Evolutionary conservation across 2,797 vertebrate genomes (phyloP), one percentile per base, ranked within the genome.

Genomic region (Macrochelys suwanniensis): DNA sequence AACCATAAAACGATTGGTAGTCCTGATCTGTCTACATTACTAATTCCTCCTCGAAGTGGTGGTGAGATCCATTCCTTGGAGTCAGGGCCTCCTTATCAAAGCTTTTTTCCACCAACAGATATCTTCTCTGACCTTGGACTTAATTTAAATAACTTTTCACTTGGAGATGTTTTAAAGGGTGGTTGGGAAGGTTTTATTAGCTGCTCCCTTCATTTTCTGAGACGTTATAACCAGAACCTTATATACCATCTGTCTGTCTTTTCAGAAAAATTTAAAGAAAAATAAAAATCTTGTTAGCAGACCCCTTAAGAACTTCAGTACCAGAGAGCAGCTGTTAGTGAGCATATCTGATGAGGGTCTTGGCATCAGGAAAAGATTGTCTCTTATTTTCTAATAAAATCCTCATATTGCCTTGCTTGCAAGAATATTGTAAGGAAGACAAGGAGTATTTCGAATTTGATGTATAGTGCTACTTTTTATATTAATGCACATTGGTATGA

Each of bases 1-100:
- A 83, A 85, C 83, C n/a, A 47, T 94, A 86, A 90, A 95, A 90
- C 45, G 79, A 83, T 33, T 54, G 92, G 51, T 68, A 95, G 37
- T 88, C 93, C 95, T 94, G 89, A 88, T 93, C 79, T 74, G 9
- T 94, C 88, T 93, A 80, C 51, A 81, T 92, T 95, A 57, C 53
- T 17, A 45, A 28, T 81, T 8, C 26, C 25, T 54, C 5, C 80
- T 81, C 10, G 8, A 23, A 83, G 17, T 33, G 81, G 68, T 57
- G 6, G 9, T 61, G 50, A 88, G 87, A 93, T 84, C 45, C 33
- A 21, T 26, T 91, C 51, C 37, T 93, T 87, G 57, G 80, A 95
- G 21, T 88, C 76, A 80, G 1, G 0, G 2, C 10, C 28, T 77
- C 10, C 26, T 47, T 47, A 47, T 50, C 49, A 81, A 21, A 51